These are phyloP conservation scores for Microcebus ravelobensis DNA, from an alignment of 2,113 vertebrate species.

Conservation along the genomic window DNA sequence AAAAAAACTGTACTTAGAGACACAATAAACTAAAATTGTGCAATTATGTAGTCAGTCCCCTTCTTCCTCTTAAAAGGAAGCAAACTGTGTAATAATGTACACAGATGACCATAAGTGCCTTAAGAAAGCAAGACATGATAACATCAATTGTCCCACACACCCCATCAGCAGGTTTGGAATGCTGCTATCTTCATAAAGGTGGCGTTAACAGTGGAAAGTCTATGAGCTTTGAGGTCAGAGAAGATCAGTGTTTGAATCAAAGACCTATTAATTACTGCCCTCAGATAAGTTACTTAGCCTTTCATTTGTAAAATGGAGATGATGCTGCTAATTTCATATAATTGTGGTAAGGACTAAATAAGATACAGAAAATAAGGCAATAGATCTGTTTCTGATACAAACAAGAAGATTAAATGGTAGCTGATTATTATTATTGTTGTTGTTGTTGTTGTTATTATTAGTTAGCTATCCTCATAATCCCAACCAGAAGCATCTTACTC, in stretches of 20 bases:
- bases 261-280: neutral
- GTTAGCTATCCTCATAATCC: neutral
- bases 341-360: neutral
- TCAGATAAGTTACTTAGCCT: neutral
- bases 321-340: neutral
- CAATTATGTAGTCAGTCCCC: neutral
- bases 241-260: neutral
- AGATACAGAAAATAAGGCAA: neutral
- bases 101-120: neutral
- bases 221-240: neutral
- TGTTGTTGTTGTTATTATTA: neutral
- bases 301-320: neutral
- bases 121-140: neutral
- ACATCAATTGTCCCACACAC: neutral
- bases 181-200: neutral
- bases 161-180: neutral
- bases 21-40: constrained; percentile 61
- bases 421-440: neutral
- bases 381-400: neutral
- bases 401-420: neutral
- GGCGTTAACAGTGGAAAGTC: neutral
- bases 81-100: neutral
- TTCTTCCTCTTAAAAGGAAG: neutral
- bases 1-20: neutral
- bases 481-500: neutral